These are phyloP conservation scores for Pantherophis vulpinus DNA, from an alignment of 2,797 vertebrate species.

Conservation along the genomic window DNA sequence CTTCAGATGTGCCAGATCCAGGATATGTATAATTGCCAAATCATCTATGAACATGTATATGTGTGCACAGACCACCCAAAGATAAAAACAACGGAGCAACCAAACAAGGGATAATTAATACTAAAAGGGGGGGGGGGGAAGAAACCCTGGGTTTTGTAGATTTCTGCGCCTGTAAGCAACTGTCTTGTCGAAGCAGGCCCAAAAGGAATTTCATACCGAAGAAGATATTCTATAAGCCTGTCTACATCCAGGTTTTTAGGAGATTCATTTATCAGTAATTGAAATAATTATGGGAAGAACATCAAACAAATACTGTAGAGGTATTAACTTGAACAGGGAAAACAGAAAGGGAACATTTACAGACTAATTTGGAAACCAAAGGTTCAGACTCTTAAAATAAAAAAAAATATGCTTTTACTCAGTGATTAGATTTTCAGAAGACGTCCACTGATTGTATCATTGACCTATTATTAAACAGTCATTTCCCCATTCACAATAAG, in stretches of 20 bases:
- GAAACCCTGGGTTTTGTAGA: not conserved
- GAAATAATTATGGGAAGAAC: not conserved
- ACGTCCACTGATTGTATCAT: not conserved
- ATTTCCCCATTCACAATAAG: not conserved
- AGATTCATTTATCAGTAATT: not conserved
- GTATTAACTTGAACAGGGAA: not conserved
- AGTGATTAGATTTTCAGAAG: not conserved
- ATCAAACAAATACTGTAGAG: not conserved
- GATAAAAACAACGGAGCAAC: not conserved
- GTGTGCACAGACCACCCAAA: not conserved
- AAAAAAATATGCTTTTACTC: not conserved
- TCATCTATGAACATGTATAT: not conserved
- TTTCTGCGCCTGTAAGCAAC: not conserved
- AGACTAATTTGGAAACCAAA: not conserved
- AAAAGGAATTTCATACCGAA: not conserved
- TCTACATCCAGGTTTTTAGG: not conserved
- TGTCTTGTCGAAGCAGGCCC: constrained; percentile 2
- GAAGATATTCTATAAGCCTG: not conserved
- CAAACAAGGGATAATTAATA: not conserved
- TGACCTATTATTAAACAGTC: not conserved
- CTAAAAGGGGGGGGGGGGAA: no score
- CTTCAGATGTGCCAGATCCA: not conserved
- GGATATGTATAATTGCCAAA: not conserved
- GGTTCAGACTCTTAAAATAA: not conserved
- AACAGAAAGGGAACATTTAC: not conserved